These are phyloP conservation scores for Hyposoter dolosus DNA, from an alignment of 2,888 invertebrate genomes.

Conservation along the genomic window DNA sequence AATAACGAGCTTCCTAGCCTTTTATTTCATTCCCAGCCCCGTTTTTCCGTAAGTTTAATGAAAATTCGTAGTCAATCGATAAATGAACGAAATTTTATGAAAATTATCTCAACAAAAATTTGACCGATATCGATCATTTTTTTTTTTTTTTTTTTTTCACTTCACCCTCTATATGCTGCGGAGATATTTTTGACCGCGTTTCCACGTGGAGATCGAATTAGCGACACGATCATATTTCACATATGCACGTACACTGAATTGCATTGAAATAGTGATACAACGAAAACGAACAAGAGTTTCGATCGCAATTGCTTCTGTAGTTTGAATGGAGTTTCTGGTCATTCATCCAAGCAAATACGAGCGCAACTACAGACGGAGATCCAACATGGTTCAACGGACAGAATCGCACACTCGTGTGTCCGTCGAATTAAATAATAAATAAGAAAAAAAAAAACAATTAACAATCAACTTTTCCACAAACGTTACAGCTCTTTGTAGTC, in stretches of 20 bases:
- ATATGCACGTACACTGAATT: not conserved
- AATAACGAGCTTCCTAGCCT: not conserved
- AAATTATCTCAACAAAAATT: not conserved
- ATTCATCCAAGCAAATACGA: slow-evolving; percentile 23
- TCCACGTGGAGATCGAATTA: slow-evolving; percentile 8
- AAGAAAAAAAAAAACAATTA: not conserved
- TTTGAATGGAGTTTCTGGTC: slow-evolving; percentile 34
- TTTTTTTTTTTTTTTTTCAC: not conserved
- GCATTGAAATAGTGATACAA: not conserved
- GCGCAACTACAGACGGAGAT: not conserved
- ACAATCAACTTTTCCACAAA: slow-evolving; percentile 12
- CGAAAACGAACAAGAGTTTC: slow-evolving; percentile 33
- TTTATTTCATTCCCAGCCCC: not conserved
- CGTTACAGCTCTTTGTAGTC: slow-evolving; percentile 19
- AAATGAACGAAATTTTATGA: not conserved
- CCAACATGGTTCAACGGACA: not conserved
- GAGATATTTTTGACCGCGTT: not conserved
- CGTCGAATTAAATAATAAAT: not conserved
- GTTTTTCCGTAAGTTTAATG: not conserved
- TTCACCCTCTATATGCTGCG: slow-evolving; percentile 12
- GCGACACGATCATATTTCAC: slow-evolving; percentile 4
- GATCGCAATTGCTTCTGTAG: slow-evolving; percentile 37
- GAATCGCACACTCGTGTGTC: not conserved
- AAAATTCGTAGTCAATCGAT: not conserved
- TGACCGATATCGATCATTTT: too few species aligned